Conservation (phyloP, 1,140 invertebrate species). For the Nasonia longicornis region DNA sequence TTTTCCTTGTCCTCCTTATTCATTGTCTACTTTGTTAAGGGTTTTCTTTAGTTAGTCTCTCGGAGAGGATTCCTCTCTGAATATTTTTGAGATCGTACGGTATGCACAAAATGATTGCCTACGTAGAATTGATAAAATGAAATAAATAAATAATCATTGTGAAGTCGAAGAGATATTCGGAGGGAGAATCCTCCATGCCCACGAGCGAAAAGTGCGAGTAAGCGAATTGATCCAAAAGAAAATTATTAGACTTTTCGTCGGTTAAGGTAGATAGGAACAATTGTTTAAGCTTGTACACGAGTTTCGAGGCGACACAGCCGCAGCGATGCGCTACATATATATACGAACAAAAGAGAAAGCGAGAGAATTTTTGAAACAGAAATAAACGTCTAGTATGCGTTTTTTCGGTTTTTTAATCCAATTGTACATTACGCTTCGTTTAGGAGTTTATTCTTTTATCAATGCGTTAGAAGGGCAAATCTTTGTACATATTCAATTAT, state of each 20-base stretch:
- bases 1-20: neutral
- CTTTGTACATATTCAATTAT: slow-evolving; percentile 37
- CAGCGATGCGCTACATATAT: neutral
- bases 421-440: slow-evolving; percentile 26
- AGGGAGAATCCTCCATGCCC: neutral
- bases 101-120: slow-evolving; percentile 13
- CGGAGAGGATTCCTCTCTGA: neutral
- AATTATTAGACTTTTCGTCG: neutral
- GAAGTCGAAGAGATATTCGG: neutral
- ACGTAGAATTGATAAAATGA: neutral
- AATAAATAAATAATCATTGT: neutral
- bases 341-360: neutral
- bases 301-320: neutral
- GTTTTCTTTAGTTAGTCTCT: neutral
- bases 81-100: neutral
- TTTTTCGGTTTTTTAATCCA: slow-evolving; percentile 13
- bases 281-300: slow-evolving; percentile 6
- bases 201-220: neutral
- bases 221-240: neutral
- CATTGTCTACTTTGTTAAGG: neutral
- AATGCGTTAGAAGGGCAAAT: neutral
- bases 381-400: slow-evolving; percentile 17
- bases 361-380: neutral
- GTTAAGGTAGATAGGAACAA: slow-evolving; percentile 19
- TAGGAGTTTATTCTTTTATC: slow-evolving; percentile 14